Conservation (phyloP, 2,888 invertebrate species). For the Masnerella sp. region DNA sequence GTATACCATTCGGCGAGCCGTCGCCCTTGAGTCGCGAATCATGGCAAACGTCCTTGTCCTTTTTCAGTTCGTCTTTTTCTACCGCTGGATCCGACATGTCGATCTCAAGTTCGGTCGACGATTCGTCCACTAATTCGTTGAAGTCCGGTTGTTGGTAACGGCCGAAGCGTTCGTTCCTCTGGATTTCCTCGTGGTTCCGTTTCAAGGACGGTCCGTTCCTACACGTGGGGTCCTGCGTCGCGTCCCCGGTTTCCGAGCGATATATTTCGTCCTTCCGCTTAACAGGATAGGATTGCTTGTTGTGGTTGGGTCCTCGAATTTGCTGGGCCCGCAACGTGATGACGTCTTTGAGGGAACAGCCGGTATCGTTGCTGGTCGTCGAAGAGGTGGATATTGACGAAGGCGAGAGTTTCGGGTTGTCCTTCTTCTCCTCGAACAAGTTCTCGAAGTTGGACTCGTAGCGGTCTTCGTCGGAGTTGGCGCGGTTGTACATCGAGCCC, state of each 20-base stretch:
- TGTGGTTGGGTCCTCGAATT: conserved; percentile 67
- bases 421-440: conserved; percentile 89
- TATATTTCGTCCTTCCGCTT: no score
- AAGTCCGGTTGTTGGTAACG: conserved; percentile 87
- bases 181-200: conserved; percentile 65
- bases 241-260: no score
- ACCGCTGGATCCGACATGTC: conserved; percentile 86
- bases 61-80: conserved; percentile 82
- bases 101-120: conserved; percentile 88
- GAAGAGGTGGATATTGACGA: conserved; percentile 82
- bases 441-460: conserved; percentile 89
- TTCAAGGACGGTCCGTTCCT: conserved; percentile 65
- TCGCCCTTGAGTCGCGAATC: no score
- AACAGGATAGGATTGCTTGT: no score
- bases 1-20: conserved; percentile 64
- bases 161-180: conserved; percentile 78
- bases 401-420: conserved; percentile 81
- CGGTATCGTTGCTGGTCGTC: conserved; percentile 80
- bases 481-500: conserved; percentile 81
- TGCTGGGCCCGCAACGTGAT: conserved; percentile 79
- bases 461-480: conserved; percentile 82
- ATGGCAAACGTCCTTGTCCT: conserved; percentile 78
- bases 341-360: conserved; percentile 84
- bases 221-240: no score
- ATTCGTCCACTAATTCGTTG: conserved; percentile 86